Conservation (phyloP, 2,797 vertebrate genomes). For the Liasis olivaceus region DNA sequence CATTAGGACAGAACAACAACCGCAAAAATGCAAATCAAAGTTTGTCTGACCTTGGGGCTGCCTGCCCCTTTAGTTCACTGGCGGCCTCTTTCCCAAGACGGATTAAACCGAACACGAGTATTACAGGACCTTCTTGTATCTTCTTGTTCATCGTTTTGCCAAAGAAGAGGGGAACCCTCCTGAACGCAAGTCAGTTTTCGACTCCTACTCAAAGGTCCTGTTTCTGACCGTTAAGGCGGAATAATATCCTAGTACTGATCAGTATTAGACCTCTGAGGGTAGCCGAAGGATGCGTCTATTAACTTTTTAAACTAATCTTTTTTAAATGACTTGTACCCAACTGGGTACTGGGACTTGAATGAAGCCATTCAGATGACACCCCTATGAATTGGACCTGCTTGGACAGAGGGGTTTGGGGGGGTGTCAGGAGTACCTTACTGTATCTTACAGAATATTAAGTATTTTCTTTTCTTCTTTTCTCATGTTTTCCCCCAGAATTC, state of each 20-base stretch:
- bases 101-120: slow-evolving; percentile 49
- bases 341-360: neutral
- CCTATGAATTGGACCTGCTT: slow-evolving; percentile 60
- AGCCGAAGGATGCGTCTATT: neutral
- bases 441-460: slow-evolving; percentile 75
- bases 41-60: slow-evolving; percentile 55
- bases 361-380: slow-evolving; percentile 54
- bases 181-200: slow-evolving; percentile 63
- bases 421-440: slow-evolving; percentile 58
- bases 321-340: slow-evolving; percentile 40
- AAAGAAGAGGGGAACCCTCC: slow-evolving; percentile 70
- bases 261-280: slow-evolving; percentile 43
- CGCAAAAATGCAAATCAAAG: slow-evolving; percentile 36
- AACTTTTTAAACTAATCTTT: slow-evolving; percentile 49
- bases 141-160: slow-evolving; percentile 77
- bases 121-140: slow-evolving; percentile 64
- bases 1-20: slow-evolving; percentile 40
- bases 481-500: slow-evolving; percentile 56
- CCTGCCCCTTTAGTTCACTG: slow-evolving; percentile 27
- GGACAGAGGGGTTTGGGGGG: slow-evolving; percentile 41
- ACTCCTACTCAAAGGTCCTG: slow-evolving; percentile 45
- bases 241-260: slow-evolving; percentile 59
- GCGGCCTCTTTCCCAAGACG: slow-evolving; percentile 51
- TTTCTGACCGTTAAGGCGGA: slow-evolving; percentile 57
- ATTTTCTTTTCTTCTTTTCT: slow-evolving; percentile 63